These are phyloP conservation scores for Lypha dubia DNA, from an alignment of 2,888 invertebrate species.

Conservation along the genomic window DNA sequence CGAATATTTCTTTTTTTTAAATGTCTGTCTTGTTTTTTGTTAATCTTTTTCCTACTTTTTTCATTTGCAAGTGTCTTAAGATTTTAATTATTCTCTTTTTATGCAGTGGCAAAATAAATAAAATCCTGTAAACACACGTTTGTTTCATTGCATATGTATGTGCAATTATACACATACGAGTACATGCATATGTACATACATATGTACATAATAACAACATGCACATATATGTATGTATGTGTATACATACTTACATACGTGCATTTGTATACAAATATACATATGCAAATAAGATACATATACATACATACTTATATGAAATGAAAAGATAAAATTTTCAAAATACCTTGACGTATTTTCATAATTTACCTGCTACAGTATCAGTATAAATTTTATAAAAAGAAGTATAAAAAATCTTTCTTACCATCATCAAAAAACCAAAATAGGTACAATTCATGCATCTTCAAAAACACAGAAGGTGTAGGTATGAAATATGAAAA, in stretches of 20 bases:
- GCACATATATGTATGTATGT: neutral
- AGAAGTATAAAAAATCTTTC: constrained; percentile 2
- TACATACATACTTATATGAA: constrained; percentile 48
- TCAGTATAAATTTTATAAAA: constrained; percentile 8
- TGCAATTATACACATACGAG: neutral
- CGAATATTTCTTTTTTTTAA: constrained; percentile 21
- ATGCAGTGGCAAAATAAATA: constrained; percentile 44
- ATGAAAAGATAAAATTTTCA: constrained; percentile 42
- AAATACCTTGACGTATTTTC: constrained; percentile 68
- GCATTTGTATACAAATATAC: constrained; percentile 44
- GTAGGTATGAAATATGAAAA: constrained; percentile 1
- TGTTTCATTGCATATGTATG: neutral
- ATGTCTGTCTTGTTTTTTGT: constrained; percentile 37
- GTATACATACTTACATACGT: too few species aligned
- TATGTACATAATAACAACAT: neutral
- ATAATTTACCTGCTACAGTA: constrained; percentile 15
- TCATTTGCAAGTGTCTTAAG: constrained; percentile 69
- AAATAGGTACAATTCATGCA: constrained; percentile 4
- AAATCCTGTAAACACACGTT: constrained; percentile 14
- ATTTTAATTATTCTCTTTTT: constrained; percentile 72
- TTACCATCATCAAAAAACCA: constrained; percentile 25
- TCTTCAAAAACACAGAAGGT: neutral
- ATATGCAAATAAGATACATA: too few species aligned
- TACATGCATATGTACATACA: constrained; percentile 6
- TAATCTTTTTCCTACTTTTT: constrained; percentile 46